Percentiles rank a stretch among this genome's conserved stretches.
phyloP scores from a whole-genome alignment of 2,797 vertebrate genomes.

The Strix occidentalis region DNA sequence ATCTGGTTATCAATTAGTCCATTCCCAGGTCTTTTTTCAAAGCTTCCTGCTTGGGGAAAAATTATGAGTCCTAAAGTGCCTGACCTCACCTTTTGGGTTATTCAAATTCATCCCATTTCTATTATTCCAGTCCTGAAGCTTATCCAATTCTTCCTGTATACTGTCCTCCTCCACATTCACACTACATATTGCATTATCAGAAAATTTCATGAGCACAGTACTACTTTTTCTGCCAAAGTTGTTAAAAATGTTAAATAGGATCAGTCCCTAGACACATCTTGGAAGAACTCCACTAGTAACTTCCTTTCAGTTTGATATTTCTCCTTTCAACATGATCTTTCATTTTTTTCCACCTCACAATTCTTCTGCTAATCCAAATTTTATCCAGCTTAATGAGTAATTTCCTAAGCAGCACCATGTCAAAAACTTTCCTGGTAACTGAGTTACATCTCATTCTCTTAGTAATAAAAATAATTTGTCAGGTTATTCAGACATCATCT shows the following conservation, averaged over 20 bases:
- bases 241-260: slow-evolving; percentile 68
- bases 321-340: slow-evolving; percentile 38
- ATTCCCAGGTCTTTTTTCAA: slow-evolving; percentile 1
- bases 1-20: not conserved
- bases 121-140: slow-evolving; percentile 37
- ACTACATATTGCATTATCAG: slow-evolving; percentile 70
- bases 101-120: slow-evolving; percentile 43
- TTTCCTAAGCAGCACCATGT: slow-evolving; percentile 20
- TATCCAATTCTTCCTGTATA: slow-evolving; percentile 49
- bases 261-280: slow-evolving; percentile 56
- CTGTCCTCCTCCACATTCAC: slow-evolving; percentile 62
- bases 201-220: slow-evolving; percentile 49
- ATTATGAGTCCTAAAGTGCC: not conserved
- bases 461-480: not conserved
- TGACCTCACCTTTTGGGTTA: slow-evolving; percentile 49
- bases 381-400: slow-evolving; percentile 40
- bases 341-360: slow-evolving; percentile 38
- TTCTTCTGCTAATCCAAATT: slow-evolving; percentile 50
- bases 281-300: slow-evolving; percentile 62
- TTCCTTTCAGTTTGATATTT: slow-evolving; percentile 61
- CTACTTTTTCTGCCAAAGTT: slow-evolving; percentile 61
- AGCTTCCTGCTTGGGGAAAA: slow-evolving; percentile 8
- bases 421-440: not conserved
- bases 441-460: not conserved
- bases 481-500: not conserved